Percentiles rank a stretch among this genome's conserved stretches.
phyloP scores from a whole-genome alignment of 2,888 invertebrate species.

The Drosophila ezoana region DNA sequence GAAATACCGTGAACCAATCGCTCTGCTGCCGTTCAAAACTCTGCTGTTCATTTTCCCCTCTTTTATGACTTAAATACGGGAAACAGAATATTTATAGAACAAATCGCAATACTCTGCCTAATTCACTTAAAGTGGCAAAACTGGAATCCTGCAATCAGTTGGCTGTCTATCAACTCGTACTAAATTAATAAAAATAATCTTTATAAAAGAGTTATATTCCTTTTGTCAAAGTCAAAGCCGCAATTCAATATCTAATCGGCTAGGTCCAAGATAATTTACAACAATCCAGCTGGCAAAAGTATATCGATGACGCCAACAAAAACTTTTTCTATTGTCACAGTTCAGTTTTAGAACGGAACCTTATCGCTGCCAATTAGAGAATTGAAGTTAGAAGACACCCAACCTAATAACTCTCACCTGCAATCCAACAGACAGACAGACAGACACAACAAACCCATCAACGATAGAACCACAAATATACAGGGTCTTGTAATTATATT shows the following conservation, averaged over 20 bases:
- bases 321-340: not conserved
- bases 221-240: not conserved
- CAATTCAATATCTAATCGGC: constrained; percentile 43
- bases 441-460: not conserved
- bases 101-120: not conserved
- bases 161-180: constrained; percentile 5
- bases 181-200: constrained; percentile 26
- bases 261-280: constrained; percentile 17
- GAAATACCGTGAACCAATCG: no score
- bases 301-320: not conserved
- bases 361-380: constrained; percentile 38
- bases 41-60: no score
- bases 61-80: no score
- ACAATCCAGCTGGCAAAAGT: not conserved
- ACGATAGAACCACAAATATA: constrained; percentile 6
- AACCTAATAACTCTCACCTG: constrained; percentile 1
- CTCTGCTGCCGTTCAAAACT: no score
- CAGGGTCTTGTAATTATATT: constrained; percentile 20
- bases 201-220: constrained; percentile 13
- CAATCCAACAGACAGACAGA: constrained; percentile 1
- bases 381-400: constrained; percentile 37
- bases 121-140: constrained; percentile 9
- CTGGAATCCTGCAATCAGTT: constrained; percentile 3
- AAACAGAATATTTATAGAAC: no score
- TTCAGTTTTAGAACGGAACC: not conserved